phyloP scores from a whole-genome alignment of 2,888 invertebrate species.

The Dicyrtomina minuta region DNA sequence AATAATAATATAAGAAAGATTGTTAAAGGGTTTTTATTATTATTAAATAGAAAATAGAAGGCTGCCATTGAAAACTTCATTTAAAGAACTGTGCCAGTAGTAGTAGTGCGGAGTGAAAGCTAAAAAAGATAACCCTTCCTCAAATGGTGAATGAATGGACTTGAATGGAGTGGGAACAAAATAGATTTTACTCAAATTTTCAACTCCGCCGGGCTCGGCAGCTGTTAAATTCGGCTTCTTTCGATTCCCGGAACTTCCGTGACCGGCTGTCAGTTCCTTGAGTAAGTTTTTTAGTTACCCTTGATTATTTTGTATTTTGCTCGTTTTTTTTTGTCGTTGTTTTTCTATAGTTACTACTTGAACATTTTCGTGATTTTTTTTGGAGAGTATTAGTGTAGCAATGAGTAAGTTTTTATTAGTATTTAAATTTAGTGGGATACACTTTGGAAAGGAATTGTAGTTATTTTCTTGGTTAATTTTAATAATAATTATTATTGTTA shows the following conservation, averaged over 20 bases:
- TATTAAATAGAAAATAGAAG: neutral
- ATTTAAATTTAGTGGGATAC: too few relatives aligned
- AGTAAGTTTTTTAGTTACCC: constrained; percentile 1
- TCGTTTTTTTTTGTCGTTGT: neutral
- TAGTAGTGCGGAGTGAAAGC: constrained; percentile 11
- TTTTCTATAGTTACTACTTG: neutral
- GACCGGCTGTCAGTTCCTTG: constrained; percentile 19
- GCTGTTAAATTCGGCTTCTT: constrained; percentile 18
- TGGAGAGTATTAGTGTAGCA: too few relatives aligned
- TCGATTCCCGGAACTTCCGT: constrained; percentile 3
- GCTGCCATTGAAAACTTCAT: constrained; percentile 24
- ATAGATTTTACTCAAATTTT: constrained; percentile 19
- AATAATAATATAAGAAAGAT: too few relatives aligned
- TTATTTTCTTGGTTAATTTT: too few relatives aligned
- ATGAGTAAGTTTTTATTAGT: too few relatives aligned
- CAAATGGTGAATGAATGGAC: constrained; percentile 17
- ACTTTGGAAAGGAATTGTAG: too few relatives aligned
- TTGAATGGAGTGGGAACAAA: constrained; percentile 21
- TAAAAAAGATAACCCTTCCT: neutral
- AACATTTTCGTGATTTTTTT: too few relatives aligned
- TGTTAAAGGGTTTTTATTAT: too few relatives aligned
- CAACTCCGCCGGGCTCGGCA: constrained; percentile 24
- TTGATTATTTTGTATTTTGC: neutral
- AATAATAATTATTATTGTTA: too few relatives aligned
- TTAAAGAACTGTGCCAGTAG: constrained; percentile 22